Base-by-base conservation (phyloP, 1,140 invertebrate species). In the Sesamia nonagrioides region DNA sequence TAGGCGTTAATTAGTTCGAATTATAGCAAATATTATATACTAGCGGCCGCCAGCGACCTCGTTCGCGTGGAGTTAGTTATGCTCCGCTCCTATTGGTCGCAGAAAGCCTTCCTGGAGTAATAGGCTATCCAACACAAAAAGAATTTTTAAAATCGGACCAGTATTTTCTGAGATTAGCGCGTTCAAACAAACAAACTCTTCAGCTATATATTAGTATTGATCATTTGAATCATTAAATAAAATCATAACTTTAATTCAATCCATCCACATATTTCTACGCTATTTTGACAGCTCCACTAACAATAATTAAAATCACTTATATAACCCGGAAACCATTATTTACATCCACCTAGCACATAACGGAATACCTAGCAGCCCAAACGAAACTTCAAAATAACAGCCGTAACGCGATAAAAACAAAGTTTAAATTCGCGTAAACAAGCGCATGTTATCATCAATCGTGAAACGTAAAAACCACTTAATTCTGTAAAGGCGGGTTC, bases 401-500 rank as follows among this genome's bases (percentile, higher is more conserved):
- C 54, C 21, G 6, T 63, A 45, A 35, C 21, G 0, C 58, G 17
- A 35, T 35, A 61, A 50, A 35, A 18, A 75, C 50, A 75, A 75
- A 75, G 58, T 75, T 50, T n/a, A 48, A 75, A 75, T 52, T 75
- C 56, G 18, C 21, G 27, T 35, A 56, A 56, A 52, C 15, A 13
- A 6, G 13, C 17, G 48, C 1, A 3, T 27, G 72, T 60, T 74
- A 74, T 60, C 72, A 73, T 56, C n/a, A 40, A 73, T 42, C 52
- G 71, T 17, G 18, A 54, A 63, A 40, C 18, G 42, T 69, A 69
- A 69, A 61, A 74, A 74, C 56, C 37, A 52, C 42, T 75, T 61
- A 75, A 75, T 75, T 75, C 45, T 9, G 73, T 75, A 63, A 75
- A 75, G 58, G 58, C 56, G 73, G 73, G 21, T 75, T 75, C 73